Conservation (phyloP, 2,113 vertebrate genomes). For the Eudyptes chrysolophus region DNA sequence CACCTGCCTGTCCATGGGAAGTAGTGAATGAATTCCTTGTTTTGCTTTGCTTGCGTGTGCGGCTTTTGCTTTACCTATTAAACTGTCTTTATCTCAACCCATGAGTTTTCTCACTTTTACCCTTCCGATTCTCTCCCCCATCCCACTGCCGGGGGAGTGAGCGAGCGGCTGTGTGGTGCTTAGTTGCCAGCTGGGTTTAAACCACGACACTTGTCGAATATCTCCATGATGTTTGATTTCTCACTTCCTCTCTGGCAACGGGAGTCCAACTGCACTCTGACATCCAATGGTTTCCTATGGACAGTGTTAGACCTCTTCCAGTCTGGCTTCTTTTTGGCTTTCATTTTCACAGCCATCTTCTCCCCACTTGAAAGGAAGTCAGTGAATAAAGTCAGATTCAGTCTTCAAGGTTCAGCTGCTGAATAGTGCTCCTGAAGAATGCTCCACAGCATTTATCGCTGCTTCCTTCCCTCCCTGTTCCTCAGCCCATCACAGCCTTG, state of each 20-base stretch:
- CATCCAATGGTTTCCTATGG: neutral
- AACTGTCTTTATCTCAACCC: too few species aligned
- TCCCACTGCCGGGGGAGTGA: too few species aligned
- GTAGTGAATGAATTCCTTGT: too few species aligned
- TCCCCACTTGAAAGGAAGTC: neutral
- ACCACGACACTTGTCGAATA: neutral
- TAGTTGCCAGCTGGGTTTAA: too few species aligned
- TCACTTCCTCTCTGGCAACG: neutral
- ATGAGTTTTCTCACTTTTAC: too few species aligned
- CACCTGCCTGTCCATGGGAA: too few species aligned
- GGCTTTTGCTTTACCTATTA: too few species aligned
- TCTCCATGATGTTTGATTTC: neutral
- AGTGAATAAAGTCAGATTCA: neutral
- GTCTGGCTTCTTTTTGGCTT: neutral
- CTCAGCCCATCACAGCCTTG: neutral
- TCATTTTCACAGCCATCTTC: neutral
- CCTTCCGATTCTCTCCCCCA: too few species aligned
- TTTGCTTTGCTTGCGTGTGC: too few species aligned
- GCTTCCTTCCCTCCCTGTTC: neutral
- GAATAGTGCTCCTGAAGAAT: neutral
- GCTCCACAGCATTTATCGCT: neutral
- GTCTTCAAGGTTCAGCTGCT: neutral
- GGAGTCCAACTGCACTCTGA: neutral
- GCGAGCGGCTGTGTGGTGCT: too few species aligned
- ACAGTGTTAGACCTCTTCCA: neutral